Evolutionary conservation across 2,797 vertebrate genomes (phyloP), one percentile per base, ranked within the genome.

Genomic region (Megalops cyprinoides): DNA sequence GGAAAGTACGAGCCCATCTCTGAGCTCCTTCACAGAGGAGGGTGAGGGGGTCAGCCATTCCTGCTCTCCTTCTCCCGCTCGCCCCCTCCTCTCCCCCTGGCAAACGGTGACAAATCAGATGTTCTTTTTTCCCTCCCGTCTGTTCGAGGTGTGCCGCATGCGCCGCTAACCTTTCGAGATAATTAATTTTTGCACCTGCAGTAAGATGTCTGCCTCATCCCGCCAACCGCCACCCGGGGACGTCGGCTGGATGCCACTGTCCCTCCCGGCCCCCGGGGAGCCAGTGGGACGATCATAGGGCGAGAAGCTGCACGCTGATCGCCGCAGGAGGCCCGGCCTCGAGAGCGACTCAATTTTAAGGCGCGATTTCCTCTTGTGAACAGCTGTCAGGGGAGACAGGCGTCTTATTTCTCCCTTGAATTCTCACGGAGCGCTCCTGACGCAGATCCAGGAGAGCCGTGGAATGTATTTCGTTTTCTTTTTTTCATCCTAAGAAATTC

Each of bases 161-260:
- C 18, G 53, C 44, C 2, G 55, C 76, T 60, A 60, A 77, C 76
- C 55, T 77, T 77, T 58, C 20, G 48, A 39, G 23, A 53, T 77
- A 44, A 44, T 60, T 42, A 39, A 44, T 58, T 60, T 60, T 60
- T 49, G 20, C 74, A 76, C 74, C 74, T 76, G 74, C 31, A 25
- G 25, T 15, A 76, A n/a, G 15, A 18, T 77, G 34, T 42, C 76
- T 44, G 0, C 28, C 31, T 23, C 3, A 25, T 49, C 44, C 65
- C 23, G 12, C 12, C 31, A 14, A 7, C 62, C 34, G 10, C 25
- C 25, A 60, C n/a, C 48, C 75, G 39, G 53, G 10, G 53, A 42
- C 14, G 37, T 34, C 51, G 14, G 37, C 53, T 77, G 37, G 20
- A 56, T 31, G 6, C 23, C n/a, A 15, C 31, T 55, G 25, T 76